Evolutionary conservation across 2,888 invertebrate genomes (phyloP), one percentile per base, ranked within the genome.

Genomic region (Drosophila bunnanda): DNA sequence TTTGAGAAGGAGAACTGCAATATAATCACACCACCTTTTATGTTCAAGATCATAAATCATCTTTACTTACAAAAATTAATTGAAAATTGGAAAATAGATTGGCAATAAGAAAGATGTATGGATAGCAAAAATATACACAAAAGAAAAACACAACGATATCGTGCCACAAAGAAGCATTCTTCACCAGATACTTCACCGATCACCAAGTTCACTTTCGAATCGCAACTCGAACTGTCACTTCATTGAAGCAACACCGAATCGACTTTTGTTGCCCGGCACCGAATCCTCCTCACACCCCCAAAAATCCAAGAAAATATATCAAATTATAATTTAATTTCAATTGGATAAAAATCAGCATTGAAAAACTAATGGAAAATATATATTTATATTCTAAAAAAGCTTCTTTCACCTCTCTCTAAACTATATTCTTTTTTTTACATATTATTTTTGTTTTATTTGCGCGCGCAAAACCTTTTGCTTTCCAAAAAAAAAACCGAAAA

Each of bases 341-440:
- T 67, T 69, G 66, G 70, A 13, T 2, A 20, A 17, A 32, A 36
- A 50, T n/a, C n/a, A 48, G 48, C 43, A 38, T 32, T 53, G 32
- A 17, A 53, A 55, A 75, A 39, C 22, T 39, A 48, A 39, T 56
- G 38, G 28, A 48, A 54, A 25, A 44, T 53, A 60, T 30, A 38
- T 53, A 46, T 54, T 44, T 41, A 46, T 69, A 34, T 34, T 4
- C n/a, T 28, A 46, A 50, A 25, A 44, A 32, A 39, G 44, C 55
- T 44, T 66, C 59, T 68, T 61, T 54, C 82, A 71, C 79, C 68
- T 79, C 75, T 80, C 80, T 83, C 75, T 59, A 59, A 68, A 75
- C 57, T 54, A 22, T 57, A 38, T 57, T 73, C 56, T 68, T 43
- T 69, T 46, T 54, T 74, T 39, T 15, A 75, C 30, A 46, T 46